Conservation (phyloP, 1,140 invertebrate species). For the Ridgeia piscesae region DNA sequence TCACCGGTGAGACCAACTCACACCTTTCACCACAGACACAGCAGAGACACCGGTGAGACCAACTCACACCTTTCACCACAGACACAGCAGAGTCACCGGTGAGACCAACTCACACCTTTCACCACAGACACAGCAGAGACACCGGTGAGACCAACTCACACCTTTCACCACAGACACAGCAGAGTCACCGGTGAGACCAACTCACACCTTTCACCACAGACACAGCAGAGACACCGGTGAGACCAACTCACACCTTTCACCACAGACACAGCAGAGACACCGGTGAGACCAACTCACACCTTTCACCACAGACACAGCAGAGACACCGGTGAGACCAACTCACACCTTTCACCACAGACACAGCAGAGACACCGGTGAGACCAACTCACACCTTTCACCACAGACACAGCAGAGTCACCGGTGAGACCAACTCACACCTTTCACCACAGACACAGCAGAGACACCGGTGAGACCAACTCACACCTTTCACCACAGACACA, state of each 20-base stretch:
- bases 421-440: background rate
- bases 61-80: constrained; percentile 20
- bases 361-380: constrained; percentile 11
- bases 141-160: background rate
- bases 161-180: constrained; percentile 28
- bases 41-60: constrained; percentile 1
- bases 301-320: constrained; percentile 29
- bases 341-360: constrained; percentile 25
- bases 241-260: background rate
- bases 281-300: background rate
- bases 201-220: constrained; percentile 25
- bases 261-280: constrained; percentile 30
- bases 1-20: background rate
- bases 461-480: background rate
- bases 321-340: background rate
- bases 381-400: background rate
- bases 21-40: constrained; percentile 27
- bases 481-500: constrained; percentile 27
- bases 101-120: background rate
- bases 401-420: constrained; percentile 29
- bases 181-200: constrained; percentile 3
- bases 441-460: constrained; percentile 29
- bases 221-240: constrained; percentile 7
- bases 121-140: constrained; percentile 29
- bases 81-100: constrained; percentile 19